phyloP scores from a whole-genome alignment of 2,113 vertebrate genomes.

The Chinchilla lanigera region DNA sequence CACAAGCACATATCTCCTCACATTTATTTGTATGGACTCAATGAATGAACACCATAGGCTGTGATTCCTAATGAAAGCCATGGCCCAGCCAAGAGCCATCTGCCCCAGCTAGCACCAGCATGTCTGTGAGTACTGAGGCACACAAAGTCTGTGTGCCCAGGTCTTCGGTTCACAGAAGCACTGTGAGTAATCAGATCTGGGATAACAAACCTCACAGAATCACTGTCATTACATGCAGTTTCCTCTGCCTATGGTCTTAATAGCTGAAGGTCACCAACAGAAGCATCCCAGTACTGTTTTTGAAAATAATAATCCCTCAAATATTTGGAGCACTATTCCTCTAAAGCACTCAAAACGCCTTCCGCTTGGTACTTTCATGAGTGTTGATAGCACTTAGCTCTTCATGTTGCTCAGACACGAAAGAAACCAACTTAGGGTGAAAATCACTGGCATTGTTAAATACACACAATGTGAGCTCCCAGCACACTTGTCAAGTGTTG shows the following conservation, averaged over 20 bases:
- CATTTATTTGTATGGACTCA: not conserved
- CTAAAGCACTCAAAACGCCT: conserved; percentile 31
- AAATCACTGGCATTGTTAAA: conserved; percentile 60
- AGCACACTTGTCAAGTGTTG: conserved; percentile 57
- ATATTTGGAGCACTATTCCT: conserved; percentile 3
- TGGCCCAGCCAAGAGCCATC: not conserved
- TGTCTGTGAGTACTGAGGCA: not conserved
- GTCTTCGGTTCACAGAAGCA: not conserved
- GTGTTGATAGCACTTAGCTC: conserved; percentile 43
- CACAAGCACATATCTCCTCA: not conserved
- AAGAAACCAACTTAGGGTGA: conserved; percentile 46
- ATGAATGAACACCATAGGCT: not conserved
- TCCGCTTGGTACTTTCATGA: not conserved
- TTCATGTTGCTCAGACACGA: conserved; percentile 34
- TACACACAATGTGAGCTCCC: not conserved
- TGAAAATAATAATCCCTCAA: conserved; percentile 49
- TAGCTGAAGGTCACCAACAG: not conserved
- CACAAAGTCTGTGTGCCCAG: not conserved
- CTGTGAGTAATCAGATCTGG: not conserved
- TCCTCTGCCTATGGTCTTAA: not conserved
- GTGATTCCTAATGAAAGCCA: not conserved
- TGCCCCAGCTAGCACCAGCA: not conserved
- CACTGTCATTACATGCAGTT: not conserved
- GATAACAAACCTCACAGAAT: not conserved
- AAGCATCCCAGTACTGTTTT: not conserved